Evolutionary conservation across 2,113 vertebrate species (phyloP).

Genomic region (Noturus placidus): DNA sequence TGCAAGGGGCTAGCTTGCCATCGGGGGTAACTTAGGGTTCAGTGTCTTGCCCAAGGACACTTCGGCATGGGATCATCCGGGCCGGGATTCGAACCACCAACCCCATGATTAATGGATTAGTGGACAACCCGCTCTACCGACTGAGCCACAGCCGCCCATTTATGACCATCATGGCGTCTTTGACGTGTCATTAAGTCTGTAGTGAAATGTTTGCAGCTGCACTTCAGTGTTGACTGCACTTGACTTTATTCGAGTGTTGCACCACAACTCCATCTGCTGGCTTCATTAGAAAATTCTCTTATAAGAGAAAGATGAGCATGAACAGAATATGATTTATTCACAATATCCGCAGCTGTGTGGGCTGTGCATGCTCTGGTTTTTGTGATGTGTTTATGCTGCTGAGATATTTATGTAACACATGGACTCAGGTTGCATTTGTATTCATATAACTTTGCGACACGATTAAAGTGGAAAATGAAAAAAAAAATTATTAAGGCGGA

Average conservation of each 20-base stretch:
- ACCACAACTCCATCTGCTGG: slow-evolving; percentile 50
- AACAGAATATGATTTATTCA: slow-evolving; percentile 18
- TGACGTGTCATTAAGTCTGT: not conserved
- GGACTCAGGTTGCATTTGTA: slow-evolving; percentile 19
- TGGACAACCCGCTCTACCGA: too few species aligned
- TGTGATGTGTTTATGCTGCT: not conserved
- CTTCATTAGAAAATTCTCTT: slow-evolving; percentile 1
- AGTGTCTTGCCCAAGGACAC: too few species aligned
- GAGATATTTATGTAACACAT: slow-evolving; percentile 5
- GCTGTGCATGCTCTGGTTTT: not conserved
- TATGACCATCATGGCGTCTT: not conserved
- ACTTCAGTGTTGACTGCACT: not conserved
- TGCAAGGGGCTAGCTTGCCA: too few species aligned
- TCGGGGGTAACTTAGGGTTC: too few species aligned
- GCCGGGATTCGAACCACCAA: too few species aligned
- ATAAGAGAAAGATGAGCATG: not conserved
- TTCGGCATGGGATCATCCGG: too few species aligned
- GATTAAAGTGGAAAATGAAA: not conserved
- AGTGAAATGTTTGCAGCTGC: not conserved
- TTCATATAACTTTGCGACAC: not conserved
- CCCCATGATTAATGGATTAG: too few species aligned
- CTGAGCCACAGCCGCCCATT: too few species aligned
- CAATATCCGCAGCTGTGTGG: slow-evolving; percentile 11
- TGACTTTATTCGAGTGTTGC: slow-evolving; percentile 10
- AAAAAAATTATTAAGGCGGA: not conserved